Percentiles rank a stretch among this genome's conserved stretches.
These are phyloP conservation scores for Tupiocoris notatus DNA, from an alignment of 2,888 invertebrate genomes.

Conservation along the genomic window DNA sequence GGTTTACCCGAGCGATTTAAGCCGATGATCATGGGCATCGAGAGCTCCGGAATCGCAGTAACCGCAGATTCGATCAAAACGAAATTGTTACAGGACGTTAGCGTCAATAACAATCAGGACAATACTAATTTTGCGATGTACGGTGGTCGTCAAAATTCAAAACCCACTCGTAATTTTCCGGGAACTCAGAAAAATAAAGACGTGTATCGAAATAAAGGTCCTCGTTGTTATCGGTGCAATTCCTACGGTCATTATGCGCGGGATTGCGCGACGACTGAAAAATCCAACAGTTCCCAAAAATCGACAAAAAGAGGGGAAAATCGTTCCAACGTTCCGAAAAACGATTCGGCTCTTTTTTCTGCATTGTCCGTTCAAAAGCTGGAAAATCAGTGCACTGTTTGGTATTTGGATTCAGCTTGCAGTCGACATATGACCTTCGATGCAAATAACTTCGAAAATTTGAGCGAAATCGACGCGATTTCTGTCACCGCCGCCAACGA, in stretches of 20 bases:
- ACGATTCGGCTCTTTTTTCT: no score
- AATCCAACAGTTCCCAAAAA: no score
- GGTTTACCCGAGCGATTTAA: slow-evolving; percentile 22
- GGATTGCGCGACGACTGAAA: neutral
- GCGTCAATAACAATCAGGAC: no score
- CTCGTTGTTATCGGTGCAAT: neutral
- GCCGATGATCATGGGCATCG: slow-evolving; percentile 35
- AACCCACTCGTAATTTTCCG: neutral
- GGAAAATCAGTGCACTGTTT: no score
- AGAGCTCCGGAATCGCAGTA: neutral
- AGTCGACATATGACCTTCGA: neutral
- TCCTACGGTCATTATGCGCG: neutral
- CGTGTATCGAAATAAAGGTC: neutral
- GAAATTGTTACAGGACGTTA: slow-evolving; percentile 39
- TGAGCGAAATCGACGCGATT: neutral
- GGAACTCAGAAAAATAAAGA: neutral
- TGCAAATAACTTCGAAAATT: neutral
- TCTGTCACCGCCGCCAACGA: neutral
- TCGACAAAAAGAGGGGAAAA: no score
- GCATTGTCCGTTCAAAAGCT: no score
- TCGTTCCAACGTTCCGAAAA: no score
- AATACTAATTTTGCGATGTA: slow-evolving; percentile 2
- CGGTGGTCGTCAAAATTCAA: neutral
- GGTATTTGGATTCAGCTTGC: neutral
- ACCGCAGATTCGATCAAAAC: slow-evolving; percentile 28